Percentiles rank a stretch among this genome's conserved stretches.
Evolutionary conservation across 1,140 invertebrate species (phyloP).

Genomic region (Eumaeus atala): DNA sequence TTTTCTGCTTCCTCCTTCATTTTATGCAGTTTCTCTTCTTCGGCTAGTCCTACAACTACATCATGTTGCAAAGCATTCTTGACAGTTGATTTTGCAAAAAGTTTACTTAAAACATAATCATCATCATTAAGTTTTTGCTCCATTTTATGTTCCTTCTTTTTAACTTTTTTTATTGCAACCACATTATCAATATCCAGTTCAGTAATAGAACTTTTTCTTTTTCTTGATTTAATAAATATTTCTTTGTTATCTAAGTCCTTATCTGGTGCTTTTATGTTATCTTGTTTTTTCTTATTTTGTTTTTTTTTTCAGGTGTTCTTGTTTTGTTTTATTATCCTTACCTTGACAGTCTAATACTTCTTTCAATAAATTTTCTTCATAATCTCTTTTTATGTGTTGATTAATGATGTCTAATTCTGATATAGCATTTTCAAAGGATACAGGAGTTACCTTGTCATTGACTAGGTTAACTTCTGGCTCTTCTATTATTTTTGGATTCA

Average conservation of each 20-base stretch:
- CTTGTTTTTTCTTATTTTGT: constrained; percentile 12
- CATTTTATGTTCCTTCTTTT: constrained; percentile 44
- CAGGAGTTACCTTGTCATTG: constrained; percentile 70
- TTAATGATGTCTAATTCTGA: constrained; percentile 73
- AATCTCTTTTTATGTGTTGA: constrained; percentile 61
- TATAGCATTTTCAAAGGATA: constrained; percentile 73
- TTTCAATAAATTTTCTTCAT: constrained; percentile 63
- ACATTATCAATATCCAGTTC: constrained; percentile 49
- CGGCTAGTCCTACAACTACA: constrained; percentile 70
- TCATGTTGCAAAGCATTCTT: constrained; percentile 77
- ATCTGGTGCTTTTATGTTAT: constrained; percentile 10
- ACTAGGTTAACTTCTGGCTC: constrained; percentile 66
- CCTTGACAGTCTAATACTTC: constrained; percentile 56
- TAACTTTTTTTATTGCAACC: constrained; percentile 54
- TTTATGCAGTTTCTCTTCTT: constrained; percentile 63
- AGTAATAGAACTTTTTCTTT: constrained; percentile 39
- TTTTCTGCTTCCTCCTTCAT: constrained; percentile 72
- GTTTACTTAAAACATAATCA: constrained; percentile 76
- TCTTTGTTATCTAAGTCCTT: constrained; percentile 10
- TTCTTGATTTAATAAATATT: constrained; percentile 27
- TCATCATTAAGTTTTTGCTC: constrained; percentile 61
- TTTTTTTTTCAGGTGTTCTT: constrained; percentile 16
- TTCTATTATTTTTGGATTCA: constrained; percentile 49
- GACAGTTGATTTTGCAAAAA: constrained; percentile 75
- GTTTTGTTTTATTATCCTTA: constrained; percentile 19